Evolutionary conservation across 2,888 invertebrate species (phyloP).

Genomic region (Cephus runcator): DNA sequence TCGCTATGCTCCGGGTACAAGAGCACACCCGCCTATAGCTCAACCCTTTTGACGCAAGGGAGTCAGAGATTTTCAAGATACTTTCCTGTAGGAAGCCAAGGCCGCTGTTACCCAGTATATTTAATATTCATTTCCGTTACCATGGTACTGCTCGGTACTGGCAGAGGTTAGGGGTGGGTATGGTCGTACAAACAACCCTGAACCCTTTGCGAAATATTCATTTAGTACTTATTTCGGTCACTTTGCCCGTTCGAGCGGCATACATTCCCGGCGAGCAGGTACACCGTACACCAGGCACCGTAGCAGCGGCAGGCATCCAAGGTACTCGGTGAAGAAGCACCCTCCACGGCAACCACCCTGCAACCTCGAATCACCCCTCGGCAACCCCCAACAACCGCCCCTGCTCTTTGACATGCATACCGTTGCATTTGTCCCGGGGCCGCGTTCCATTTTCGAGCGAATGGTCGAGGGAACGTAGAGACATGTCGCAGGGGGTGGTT

Average conservation of each 20-base stretch:
- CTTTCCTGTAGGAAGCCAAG: not conserved
- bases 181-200: not conserved
- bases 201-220: not conserved
- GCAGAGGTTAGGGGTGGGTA: not conserved
- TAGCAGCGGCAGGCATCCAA: not conserved
- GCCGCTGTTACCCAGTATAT: not conserved
- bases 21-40: not conserved
- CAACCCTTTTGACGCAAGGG: not conserved
- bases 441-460: not conserved
- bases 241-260: not conserved
- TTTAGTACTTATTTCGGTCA: not conserved
- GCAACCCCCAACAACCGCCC: not conserved
- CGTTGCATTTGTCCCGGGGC: not conserved
- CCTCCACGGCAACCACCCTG: not conserved
- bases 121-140: not conserved
- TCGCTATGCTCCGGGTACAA: too few species aligned
- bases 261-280: not conserved
- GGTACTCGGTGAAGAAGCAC: not conserved
- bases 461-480: not conserved
- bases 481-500: not conserved
- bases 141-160: not conserved
- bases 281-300: not conserved
- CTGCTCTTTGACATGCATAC: not conserved
- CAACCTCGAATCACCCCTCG: not conserved
- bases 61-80: not conserved